Evolutionary conservation across 2,113 vertebrate genomes (phyloP), one percentile per base, ranked within the genome.

Genomic region (Atractosteus spatula): DNA sequence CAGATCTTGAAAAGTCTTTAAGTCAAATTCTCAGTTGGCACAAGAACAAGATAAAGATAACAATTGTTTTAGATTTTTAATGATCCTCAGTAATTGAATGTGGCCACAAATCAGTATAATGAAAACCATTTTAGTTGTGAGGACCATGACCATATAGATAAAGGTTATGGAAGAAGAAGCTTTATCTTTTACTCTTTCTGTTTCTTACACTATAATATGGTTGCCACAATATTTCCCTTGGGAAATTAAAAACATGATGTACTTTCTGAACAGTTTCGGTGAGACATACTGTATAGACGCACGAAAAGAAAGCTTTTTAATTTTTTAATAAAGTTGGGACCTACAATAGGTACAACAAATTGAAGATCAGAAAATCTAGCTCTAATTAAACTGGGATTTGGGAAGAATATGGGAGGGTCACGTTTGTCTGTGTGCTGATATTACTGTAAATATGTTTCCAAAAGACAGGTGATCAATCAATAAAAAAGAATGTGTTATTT

Each of bases 221-320:
- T 89, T 88, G 83, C 84, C 83, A 81, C 75, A 80, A 81, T 66
- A 77, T 72, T 78, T 83, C 72, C 89, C 82, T 45, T 56, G 90
- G 90, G 90, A 92, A 92, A 92, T 92, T 92, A 92, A 89, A 88
- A 88, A 83, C 84, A 89, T 87, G 90, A 90, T 89, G 73, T 80
- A 65, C 17, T 29, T 65, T 29, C 7, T 65, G n/a, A 65, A 91
- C 85, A 83, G 85, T 90, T 89, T 89, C 84, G 80, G 79, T 85
- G 86, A 82, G 85, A 89, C 82, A 83, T 71, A n/a, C n/a, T n/a
- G n/a, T n/a, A 54, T 62, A 54, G 57, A 45, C 3, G 87, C 89
- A 80, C 87, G 7, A 86, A 81, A 89, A 86, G 47, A 65, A 68
- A n/a, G 71, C 82, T 77, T 81, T 92, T 89, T 84, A 83, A 88